Evolutionary conservation across 2,888 invertebrate genomes (phyloP), one percentile per base, ranked within the genome.

Genomic region (Drosophila testacea): DNA sequence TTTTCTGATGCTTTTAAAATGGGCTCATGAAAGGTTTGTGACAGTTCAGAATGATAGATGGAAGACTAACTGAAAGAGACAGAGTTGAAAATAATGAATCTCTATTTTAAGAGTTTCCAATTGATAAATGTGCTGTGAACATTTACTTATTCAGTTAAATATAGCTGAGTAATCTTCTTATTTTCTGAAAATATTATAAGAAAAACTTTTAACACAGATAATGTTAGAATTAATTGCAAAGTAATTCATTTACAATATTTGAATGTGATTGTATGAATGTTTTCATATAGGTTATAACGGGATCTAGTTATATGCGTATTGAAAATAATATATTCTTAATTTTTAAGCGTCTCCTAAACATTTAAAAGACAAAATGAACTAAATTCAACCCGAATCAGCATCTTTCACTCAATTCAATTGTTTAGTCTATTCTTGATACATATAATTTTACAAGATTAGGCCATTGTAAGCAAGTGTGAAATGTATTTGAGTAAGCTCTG

Each of bases 21-120:
- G 76, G 83, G 54, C 34, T 41, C 55, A 11, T 52, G 76, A 75
- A 76, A 79, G 76, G 70, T 69, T 69, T 75, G 79, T 36, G 65
- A 69, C 76, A 66, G 48, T 56, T n/a, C 38, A 16, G 16, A 59
- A 70, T 79, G 80, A 77, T 77, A 66, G 80, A 77, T 77, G 70
- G 65, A 30, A 42, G 22, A 34, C 61, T 38, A 69, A 69, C 69
- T 55, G 64, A 62, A 59, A 69, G 47, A 56, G 51, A 55, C 55
- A 65, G 61, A 48, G 42, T 48, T 36, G 7, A 55, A 32, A 41
- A 55, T 69, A 59, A 73, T 68, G 64, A 39, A 57, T 16, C 46
- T n/a, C 2, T 36, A 7, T n/a, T 34, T 22, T 50, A 5, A 41
- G 7, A 42, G 32, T 16, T 55, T 6, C 0, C 11, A 7, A 55